Percentiles rank a stretch among this genome's conserved stretches.
These are phyloP conservation scores for Aegotheles bennettii DNA, from an alignment of 2,113 vertebrate genomes.

Conservation along the genomic window DNA sequence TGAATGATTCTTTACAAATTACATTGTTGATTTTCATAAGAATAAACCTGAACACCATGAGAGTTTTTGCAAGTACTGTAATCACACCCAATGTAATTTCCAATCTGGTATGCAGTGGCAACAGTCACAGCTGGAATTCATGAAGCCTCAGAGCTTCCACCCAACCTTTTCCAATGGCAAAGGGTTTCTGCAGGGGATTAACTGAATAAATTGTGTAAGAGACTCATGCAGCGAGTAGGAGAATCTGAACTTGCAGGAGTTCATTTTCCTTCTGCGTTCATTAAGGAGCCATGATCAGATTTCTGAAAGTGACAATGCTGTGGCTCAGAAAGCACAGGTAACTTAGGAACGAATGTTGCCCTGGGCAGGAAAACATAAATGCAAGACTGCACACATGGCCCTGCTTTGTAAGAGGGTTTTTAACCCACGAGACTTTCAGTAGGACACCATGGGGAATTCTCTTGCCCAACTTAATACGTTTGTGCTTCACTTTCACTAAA, in stretches of 20 bases:
- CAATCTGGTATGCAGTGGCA: not conserved
- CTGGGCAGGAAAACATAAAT: not conserved
- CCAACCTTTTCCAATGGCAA: not conserved
- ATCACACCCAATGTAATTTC: not conserved
- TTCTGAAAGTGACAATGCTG: not conserved
- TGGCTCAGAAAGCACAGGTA: not conserved
- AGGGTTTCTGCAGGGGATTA: not conserved
- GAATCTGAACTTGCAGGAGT: not conserved
- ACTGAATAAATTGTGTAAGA: not conserved
- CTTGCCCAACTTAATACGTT: not conserved
- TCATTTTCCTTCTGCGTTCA: not conserved
- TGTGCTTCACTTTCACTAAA: not conserved
- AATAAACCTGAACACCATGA: not conserved
- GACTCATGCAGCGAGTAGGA: not conserved
- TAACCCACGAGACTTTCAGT: not conserved
- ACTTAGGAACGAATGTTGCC: not conserved
- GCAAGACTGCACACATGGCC: not conserved
- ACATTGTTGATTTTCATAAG: not conserved
- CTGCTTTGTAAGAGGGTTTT: not conserved
- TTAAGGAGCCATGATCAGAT: not conserved
- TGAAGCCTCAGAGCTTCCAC: not conserved
- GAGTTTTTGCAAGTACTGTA: not conserved
- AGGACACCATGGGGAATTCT: not conserved
- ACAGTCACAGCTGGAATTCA: not conserved
- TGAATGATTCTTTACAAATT: not conserved